Evolutionary conservation across 2,797 vertebrate genomes (phyloP).

Genomic region (Falco biarmicus): DNA sequence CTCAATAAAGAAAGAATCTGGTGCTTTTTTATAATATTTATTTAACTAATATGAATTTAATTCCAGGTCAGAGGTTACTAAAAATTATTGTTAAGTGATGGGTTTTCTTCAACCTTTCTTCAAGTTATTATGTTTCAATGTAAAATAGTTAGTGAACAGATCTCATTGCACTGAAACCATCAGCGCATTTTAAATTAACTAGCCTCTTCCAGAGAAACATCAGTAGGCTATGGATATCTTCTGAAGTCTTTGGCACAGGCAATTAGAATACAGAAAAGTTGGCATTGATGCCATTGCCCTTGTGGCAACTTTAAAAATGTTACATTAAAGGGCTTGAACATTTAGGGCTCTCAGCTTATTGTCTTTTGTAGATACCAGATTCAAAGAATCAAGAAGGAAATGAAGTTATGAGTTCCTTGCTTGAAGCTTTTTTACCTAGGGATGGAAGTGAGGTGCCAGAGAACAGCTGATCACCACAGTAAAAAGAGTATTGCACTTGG

Average conservation of each 20-base stretch:
- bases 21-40: neutral
- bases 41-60: neutral
- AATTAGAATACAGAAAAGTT: neutral
- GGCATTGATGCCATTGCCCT: neutral
- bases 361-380: neutral
- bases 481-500: neutral
- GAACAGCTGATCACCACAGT: neutral
- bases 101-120: neutral
- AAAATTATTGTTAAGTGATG: neutral
- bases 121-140: neutral
- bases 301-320: neutral
- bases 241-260: neutral
- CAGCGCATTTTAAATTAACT: neutral
- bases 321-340: neutral
- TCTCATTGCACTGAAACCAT: neutral
- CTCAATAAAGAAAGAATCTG: neutral
- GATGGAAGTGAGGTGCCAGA: neutral
- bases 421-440: neutral
- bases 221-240: neutral
- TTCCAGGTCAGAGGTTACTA: neutral
- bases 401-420: neutral
- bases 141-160: neutral
- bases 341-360: neutral
- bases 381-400: neutral
- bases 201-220: neutral